Evolutionary conservation across 2,888 invertebrate species (phyloP), one percentile per base, ranked within the genome.

Genomic region (Pristionchus entomophagus): DNA sequence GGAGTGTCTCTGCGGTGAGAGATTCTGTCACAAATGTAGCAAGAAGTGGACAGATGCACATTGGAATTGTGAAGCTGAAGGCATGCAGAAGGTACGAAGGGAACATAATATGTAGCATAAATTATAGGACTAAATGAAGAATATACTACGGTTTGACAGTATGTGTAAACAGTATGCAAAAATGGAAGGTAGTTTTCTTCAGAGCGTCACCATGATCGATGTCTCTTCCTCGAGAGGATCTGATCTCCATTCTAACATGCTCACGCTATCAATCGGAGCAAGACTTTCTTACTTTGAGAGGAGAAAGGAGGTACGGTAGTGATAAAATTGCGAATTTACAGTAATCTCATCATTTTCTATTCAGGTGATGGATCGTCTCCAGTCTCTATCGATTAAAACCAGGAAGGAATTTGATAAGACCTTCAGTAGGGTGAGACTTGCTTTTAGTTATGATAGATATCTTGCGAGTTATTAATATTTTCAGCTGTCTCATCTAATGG

Each of bases 401-500:
- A 73, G 73, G 41, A 73, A 73, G 45, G 73, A 73, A 32, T 73
- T 73, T 41, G 73, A 73, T 41, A 38, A 73, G 45, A 73, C 41
- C 5, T 73, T 73, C 73, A n/a, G 26, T 14, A 41, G 26, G 45
- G 73, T 73, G 41, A 73, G 73, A 32, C 12, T 14, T 53, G 14
- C 8, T 14, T 22, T 53, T 22, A 14, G 14, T 53, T 53, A 19
- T 53, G 19, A 14, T 19, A 8, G 19, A 8, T 8, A 53, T 14
- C 19, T 53, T 4, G 8, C 53, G 14, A 14, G 1, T 51, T 6
- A 6, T 51, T 51, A 6, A 51, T 51, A 51, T 51, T 56, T 78
- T 41, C 78, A 80, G 78, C 51, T 80, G 19, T 80, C 49, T 49
- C 78, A 80, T n/a, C 49, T 80, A 14, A 80, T 80, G 78, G 78